Conservation (phyloP, 2,888 invertebrate genomes). For the Acleris sparsana region DNA sequence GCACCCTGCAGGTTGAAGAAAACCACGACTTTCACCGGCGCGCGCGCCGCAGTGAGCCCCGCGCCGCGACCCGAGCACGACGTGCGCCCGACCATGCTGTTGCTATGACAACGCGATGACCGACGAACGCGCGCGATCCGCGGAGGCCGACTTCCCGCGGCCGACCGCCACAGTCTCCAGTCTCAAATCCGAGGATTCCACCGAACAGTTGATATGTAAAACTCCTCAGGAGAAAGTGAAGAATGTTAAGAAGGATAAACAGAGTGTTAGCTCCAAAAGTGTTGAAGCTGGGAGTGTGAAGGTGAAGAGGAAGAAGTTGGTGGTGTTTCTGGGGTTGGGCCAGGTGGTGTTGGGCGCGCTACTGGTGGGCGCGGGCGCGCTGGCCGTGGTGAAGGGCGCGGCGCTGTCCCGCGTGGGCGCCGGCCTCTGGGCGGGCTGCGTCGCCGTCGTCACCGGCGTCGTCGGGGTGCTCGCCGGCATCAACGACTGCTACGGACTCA, state of each 20-base stretch:
- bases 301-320: conserved; percentile 55
- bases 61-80: conserved; percentile 34
- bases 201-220: conserved; percentile 83
- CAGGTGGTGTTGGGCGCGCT: conserved; percentile 86
- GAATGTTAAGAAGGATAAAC: conserved; percentile 56
- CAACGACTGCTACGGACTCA: conserved; percentile 80
- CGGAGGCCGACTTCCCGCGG: conserved; percentile 51
- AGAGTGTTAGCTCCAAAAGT: conserved; percentile 73
- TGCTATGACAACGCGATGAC: conserved; percentile 50
- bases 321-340: conserved; percentile 82
- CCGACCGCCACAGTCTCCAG: conserved; percentile 75
- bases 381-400: conserved; percentile 85
- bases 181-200: conserved; percentile 80
- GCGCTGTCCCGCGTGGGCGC: conserved; percentile 84
- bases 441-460: conserved; percentile 85
- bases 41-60: conserved; percentile 27
- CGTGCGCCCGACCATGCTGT: conserved; percentile 36
- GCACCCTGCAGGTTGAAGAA: conserved; percentile 29
- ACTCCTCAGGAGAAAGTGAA: conserved; percentile 69
- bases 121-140: conserved; percentile 48
- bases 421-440: conserved; percentile 87
- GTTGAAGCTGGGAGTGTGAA: conserved; percentile 66
- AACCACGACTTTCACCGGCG: conserved; percentile 39
- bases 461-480: conserved; percentile 85
- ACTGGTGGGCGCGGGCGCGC: conserved; percentile 85